Evolutionary conservation across 2,113 vertebrate genomes (phyloP), one percentile per base, ranked within the genome.

Genomic region (Isurus oxyrinchus): DNA sequence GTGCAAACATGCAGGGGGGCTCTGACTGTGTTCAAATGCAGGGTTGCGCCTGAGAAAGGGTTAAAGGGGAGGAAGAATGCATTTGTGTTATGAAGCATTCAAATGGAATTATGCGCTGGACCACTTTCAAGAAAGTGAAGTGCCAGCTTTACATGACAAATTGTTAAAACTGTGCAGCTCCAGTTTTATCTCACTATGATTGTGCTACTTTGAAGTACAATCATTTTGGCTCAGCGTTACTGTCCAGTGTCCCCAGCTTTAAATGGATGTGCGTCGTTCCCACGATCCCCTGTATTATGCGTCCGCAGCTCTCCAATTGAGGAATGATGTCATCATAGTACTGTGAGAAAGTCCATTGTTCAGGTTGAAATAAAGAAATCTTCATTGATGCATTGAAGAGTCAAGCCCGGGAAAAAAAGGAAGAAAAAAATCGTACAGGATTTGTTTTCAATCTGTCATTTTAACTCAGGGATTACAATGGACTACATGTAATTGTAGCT

Each of bases 401-500:
- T 95, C 94, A 27, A 94, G 67, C 94, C 94, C 67, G 25, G 49
- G 40, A 55, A 94, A 94, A 66, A 63, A 94, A 94, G 59, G 90
- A 63, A 94, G 90, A 94, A 63, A 94, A 61, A 93, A 63, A 94
- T 55, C 49, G 94, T 53, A 69, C 66, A 72, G 66, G 66, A 95
- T 69, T 72, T 67, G 66, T 95, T 95, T 72, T 95, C 94, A 95
- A 69, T 95, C 94, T 95, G 94, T 95, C 94, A 95, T 95, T 95
- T 95, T 95, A 72, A 95, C 94, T 95, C 66, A 76, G 55, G 25
- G 63, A 72, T 72, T 69, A 95, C 67, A 95, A 95, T 95, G 63
- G 94, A 6, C 11, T 95, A 69, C 94, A 55, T 53, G 94, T 95
- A 72, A 95, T 72, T 95, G 94, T 72, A 23, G 67, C 94, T 95